Conservation (phyloP, 2,888 invertebrate genomes). For the Mythimna albipuncta region DNA sequence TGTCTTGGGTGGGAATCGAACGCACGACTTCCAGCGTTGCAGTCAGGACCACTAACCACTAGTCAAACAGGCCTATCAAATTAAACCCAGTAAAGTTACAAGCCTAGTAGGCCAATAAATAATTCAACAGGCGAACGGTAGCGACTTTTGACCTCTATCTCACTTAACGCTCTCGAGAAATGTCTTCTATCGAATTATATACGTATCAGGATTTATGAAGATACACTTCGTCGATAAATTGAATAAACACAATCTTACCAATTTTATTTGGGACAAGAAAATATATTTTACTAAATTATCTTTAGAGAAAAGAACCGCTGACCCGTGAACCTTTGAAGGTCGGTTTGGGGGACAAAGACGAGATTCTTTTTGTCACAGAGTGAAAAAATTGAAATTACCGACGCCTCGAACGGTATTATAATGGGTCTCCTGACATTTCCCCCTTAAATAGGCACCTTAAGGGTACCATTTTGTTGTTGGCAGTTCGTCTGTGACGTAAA, state of each 20-base stretch:
- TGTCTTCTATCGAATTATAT: conserved; percentile 49
- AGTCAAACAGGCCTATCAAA: too few relatives aligned
- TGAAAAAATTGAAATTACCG: conserved; percentile 67
- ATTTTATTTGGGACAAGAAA: conserved; percentile 59
- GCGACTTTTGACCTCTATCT: conserved; percentile 39
- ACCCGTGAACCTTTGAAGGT: conserved; percentile 70
- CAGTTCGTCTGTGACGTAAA: conserved; percentile 60
- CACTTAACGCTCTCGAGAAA: conserved; percentile 41
- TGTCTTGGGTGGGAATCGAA: too few relatives aligned
- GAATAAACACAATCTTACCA: conserved; percentile 65
- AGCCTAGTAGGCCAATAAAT: conserved; percentile 43
- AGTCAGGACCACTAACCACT: too few relatives aligned
- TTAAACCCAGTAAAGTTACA: background rate
- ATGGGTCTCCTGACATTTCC: conserved; percentile 67
- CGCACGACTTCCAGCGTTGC: too few relatives aligned
- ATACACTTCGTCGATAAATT: conserved; percentile 49
- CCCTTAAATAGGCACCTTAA: conserved; percentile 59
- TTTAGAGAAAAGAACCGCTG: conserved; percentile 67
- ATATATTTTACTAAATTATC: conserved; percentile 68
- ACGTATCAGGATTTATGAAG: conserved; percentile 33
- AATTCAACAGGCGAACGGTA: conserved; percentile 47
- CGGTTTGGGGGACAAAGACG: conserved; percentile 66
- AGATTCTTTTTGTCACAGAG: conserved; percentile 62
- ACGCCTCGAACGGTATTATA: conserved; percentile 62
- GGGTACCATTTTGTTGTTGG: conserved; percentile 60